Evolutionary conservation across 2,888 invertebrate species (phyloP).

Genomic region (Aspidapion aeneum): DNA sequence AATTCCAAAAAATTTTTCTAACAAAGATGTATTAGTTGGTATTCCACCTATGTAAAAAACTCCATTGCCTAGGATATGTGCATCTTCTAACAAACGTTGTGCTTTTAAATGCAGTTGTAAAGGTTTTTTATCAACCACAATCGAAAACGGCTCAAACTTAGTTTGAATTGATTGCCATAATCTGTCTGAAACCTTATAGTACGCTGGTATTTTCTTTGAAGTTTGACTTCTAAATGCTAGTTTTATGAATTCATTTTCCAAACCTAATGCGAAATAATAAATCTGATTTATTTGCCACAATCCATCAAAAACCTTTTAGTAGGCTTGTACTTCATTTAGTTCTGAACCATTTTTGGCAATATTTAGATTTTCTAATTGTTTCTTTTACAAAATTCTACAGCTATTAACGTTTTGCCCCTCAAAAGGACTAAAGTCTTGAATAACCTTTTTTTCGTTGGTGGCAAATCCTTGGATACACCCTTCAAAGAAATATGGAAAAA

Average conservation of each 20-base stretch:
- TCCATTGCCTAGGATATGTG: constrained; percentile 40
- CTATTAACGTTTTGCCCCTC: constrained; percentile 57
- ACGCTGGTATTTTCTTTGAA: constrained; percentile 50
- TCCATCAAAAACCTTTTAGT: no score
- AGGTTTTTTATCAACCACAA: constrained; percentile 46
- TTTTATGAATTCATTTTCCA: constrained; percentile 66
- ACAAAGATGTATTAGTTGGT: constrained; percentile 38
- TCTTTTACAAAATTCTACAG: constrained; percentile 47
- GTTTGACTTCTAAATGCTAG: constrained; percentile 51
- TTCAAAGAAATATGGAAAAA: constrained; percentile 45
- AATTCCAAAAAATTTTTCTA: constrained; percentile 43
- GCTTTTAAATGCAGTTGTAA: constrained; percentile 50
- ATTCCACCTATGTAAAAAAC: constrained; percentile 49
- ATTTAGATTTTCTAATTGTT: no score
- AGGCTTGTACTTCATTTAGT: no score
- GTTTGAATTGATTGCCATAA: constrained; percentile 63
- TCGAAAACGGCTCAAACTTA: constrained; percentile 46
- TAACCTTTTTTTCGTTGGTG: constrained; percentile 42
- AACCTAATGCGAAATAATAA: constrained; percentile 65
- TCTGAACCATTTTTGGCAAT: no score
- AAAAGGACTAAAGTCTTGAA: constrained; percentile 55
- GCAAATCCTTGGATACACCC: constrained; percentile 50
- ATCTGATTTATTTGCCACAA: no score
- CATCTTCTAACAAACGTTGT: constrained; percentile 14
- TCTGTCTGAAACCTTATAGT: constrained; percentile 64